Percentiles rank a stretch among this genome's conserved stretches.
These are phyloP conservation scores for Lineus longissimus DNA, from an alignment of 1,140 invertebrate genomes.

Conservation along the genomic window DNA sequence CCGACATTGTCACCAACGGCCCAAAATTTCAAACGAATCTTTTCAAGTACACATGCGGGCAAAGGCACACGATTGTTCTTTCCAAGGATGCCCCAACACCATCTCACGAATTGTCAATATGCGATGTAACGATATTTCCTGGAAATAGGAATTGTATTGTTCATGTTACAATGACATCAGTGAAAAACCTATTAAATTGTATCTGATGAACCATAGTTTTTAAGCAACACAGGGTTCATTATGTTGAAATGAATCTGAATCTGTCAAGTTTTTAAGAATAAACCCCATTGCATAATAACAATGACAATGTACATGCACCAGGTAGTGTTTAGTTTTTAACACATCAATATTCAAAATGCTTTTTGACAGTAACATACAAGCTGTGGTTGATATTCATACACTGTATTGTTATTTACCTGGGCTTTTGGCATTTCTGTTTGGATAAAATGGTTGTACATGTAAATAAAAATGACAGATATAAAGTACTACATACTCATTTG, in stretches of 20 bases:
- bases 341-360: no score
- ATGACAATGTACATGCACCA: no score
- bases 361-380: no score
- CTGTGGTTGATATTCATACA: no score
- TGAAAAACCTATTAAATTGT: no score
- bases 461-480: not conserved
- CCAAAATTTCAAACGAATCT: slow-evolving; percentile 9
- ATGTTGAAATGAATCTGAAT: no score
- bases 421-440: no score
- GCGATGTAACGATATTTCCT: slow-evolving; percentile 14
- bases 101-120: slow-evolving; percentile 17
- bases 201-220: no score
- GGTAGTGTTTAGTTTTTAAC: no score
- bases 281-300: not conserved
- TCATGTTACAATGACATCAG: no score
- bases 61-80: slow-evolving; percentile 10
- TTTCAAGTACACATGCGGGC: slow-evolving; percentile 16
- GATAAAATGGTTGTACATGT: not conserved
- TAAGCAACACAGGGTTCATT: no score
- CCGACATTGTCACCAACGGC: not conserved
- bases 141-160: not conserved
- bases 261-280: not conserved
- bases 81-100: slow-evolving; percentile 14
- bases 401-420: no score
- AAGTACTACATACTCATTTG: not conserved